Percentiles rank a stretch among this genome's conserved stretches.
Evolutionary conservation across 2,888 invertebrate genomes (phyloP).

Genomic region (Nyleta sp.): DNA sequence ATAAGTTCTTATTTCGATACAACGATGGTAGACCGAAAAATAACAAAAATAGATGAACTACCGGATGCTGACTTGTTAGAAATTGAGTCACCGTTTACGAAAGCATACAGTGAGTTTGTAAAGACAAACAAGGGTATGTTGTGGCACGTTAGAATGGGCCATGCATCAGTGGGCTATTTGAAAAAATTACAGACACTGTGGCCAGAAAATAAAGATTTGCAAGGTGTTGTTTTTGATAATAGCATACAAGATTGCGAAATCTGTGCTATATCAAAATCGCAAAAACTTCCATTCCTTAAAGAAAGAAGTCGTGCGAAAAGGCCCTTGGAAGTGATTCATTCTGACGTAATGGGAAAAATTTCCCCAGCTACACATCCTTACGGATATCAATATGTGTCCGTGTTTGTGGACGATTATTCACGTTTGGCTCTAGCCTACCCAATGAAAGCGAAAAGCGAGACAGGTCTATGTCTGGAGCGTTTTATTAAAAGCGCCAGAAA

Average conservation of each 20-base stretch:
- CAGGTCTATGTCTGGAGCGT: neutral
- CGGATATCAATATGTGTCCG: neutral
- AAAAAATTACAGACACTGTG: neutral
- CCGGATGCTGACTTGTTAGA: too few species aligned
- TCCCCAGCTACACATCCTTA: neutral
- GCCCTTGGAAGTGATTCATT: neutral
- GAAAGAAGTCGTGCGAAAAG: neutral
- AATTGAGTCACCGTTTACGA: neutral
- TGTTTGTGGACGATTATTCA: neutral
- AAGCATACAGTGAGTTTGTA: neutral
- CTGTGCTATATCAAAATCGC: neutral
- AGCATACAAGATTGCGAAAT: neutral
- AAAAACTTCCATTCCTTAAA: neutral
- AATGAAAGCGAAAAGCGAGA: neutral
- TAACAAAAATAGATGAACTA: neutral
- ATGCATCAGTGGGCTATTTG: neutral
- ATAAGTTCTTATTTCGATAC: too few species aligned
- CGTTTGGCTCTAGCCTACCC: conserved; percentile 1
- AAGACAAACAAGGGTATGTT: neutral
- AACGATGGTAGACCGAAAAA: neutral
- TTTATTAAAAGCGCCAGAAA: conserved; percentile 1
- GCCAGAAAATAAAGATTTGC: neutral
- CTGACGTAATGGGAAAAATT: conserved; percentile 5
- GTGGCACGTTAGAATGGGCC: neutral
- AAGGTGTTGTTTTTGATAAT: neutral